Evolutionary conservation across 2,888 invertebrate genomes (phyloP), one percentile per base, ranked within the genome.

Genomic region (Macrophya alboannulata): DNA sequence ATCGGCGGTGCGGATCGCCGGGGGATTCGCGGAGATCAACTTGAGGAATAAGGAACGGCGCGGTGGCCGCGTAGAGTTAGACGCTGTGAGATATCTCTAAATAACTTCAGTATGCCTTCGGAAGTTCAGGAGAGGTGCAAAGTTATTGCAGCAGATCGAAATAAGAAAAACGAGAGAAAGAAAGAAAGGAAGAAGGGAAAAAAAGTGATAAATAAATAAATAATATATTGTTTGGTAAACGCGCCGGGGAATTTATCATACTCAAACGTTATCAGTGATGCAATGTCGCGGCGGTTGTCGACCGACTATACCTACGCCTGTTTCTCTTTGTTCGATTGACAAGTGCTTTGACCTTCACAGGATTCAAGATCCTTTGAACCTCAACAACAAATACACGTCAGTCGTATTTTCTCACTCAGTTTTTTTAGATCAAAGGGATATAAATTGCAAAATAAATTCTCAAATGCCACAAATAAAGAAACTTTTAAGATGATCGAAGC

Each of bases 71-170:
- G 62, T 40, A 43, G 21, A 40, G 62, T 62, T 40, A 62, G 79
- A 88, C 86, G 88, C 88, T 87, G 88, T 90, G 43, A 55, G 81
- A 81, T 85, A 82, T 51, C 90, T 89, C 88, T 89, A 93, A 92
- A 92, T 92, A 93, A 90, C 91, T 91, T 90, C 88, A 90, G 90
- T 91, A 85, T 86, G 86, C 86, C 86, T 90, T 86, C 82, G 90
- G 88, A 90, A 88, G 88, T 88, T 87, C 85, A 43, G 25, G 43
- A 71, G 86, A 86, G 83, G 76, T 79, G 84, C 85, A 86, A 81
- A 85, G 15, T 72, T 85, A 74, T 77, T 25, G 81, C 10, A 87
- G 51, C 65, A 74, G 74, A 79, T 51, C n/a, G 72, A 85, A 85
- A 84, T 12, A 59, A 62, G 17, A 43, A 48, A 82, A 82, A 68